Evolutionary conservation across 2,113 vertebrate genomes (phyloP).

Genomic region (Seriola quinqueradiata): DNA sequence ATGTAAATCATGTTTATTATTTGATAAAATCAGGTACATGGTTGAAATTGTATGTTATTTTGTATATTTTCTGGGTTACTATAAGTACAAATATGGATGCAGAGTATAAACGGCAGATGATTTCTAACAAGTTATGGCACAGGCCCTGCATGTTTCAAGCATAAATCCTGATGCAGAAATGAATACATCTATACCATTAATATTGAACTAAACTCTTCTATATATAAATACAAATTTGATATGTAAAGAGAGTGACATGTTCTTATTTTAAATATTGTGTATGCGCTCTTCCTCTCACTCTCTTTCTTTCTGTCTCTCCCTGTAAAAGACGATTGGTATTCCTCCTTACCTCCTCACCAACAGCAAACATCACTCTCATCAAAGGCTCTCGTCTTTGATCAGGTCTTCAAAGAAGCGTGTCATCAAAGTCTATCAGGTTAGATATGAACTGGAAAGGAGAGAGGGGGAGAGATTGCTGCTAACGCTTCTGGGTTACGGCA

Average conservation of each 20-base stretch:
- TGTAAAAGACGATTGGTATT: slow-evolving; percentile 71
- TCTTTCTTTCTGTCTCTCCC: slow-evolving; percentile 35
- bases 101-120: not conserved
- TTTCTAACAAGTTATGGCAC: not conserved
- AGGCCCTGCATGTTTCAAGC: not conserved
- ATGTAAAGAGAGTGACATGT: not conserved
- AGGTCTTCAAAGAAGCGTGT: slow-evolving; percentile 79
- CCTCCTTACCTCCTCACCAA: slow-evolving; percentile 73
- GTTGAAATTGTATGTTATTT: too few species aligned
- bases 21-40: not conserved
- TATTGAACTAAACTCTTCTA: not conserved
- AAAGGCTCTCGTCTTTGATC: slow-evolving; percentile 79
- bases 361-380: slow-evolving; percentile 81
- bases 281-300: slow-evolving; percentile 8
- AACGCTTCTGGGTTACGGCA: slow-evolving; percentile 63
- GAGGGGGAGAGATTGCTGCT: slow-evolving; percentile 40
- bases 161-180: not conserved
- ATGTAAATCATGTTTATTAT: not conserved
- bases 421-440: slow-evolving; percentile 81
- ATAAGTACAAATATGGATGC: not conserved
- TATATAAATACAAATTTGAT: not conserved
- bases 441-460: slow-evolving; percentile 67
- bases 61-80: not conserved
- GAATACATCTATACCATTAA: not conserved
- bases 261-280: not conserved